Evolutionary conservation across 2,888 invertebrate genomes (phyloP).

Genomic region (Ashinkailepas kermadecensis): DNA sequence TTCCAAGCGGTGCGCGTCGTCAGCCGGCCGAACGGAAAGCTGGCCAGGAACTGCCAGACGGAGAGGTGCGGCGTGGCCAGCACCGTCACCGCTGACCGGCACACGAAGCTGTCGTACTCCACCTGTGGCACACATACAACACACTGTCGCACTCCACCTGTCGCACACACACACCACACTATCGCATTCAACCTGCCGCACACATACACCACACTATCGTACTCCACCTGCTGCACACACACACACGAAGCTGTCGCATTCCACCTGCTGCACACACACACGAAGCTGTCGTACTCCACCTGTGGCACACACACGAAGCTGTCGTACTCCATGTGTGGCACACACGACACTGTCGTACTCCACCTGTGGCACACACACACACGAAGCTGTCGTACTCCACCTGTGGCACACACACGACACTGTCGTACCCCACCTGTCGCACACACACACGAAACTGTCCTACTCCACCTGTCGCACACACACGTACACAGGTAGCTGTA

Average conservation of each 20-base stretch:
- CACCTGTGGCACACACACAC: conserved; percentile 47
- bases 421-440: conserved; percentile 38
- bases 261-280: neutral
- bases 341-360: conserved; percentile 46
- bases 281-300: conserved; percentile 11
- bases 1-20: conserved; percentile 56
- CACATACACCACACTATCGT: conserved; percentile 59
- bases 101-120: conserved; percentile 46
- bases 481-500: neutral
- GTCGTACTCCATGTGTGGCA: neutral
- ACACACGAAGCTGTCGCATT: conserved; percentile 3
- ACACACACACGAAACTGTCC: conserved; percentile 59
- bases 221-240: conserved; percentile 59
- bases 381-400: conserved; percentile 45
- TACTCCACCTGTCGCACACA: conserved; percentile 48
- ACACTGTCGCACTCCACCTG: conserved; percentile 40
- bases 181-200: conserved; percentile 53
- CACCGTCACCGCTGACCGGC: conserved; percentile 46
- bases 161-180: conserved; percentile 57
- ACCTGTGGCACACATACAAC: conserved; percentile 50
- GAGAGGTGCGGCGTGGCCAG: conserved; percentile 63
- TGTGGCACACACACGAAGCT: neutral
- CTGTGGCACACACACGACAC: conserved; percentile 48
- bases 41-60: conserved; percentile 73
- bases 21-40: conserved; percentile 58